phyloP scores from a whole-genome alignment of 2,113 vertebrate genomes.

The Synodontis membranacea region DNA sequence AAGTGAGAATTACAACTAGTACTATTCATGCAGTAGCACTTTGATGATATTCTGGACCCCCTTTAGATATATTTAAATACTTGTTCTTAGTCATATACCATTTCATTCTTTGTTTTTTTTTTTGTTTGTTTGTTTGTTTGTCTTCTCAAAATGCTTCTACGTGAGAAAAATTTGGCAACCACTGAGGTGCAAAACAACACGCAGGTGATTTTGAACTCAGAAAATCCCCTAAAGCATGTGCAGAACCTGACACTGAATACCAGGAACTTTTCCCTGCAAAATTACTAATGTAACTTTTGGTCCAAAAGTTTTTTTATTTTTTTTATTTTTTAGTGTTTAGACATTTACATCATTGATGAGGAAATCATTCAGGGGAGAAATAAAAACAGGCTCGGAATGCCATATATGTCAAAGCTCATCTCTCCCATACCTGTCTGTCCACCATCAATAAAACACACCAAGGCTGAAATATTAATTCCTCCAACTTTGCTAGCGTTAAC shows the following conservation, averaged over 20 bases:
- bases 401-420: not conserved
- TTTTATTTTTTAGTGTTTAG: too few relatives aligned
- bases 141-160: too few relatives aligned
- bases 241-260: not conserved
- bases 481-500: conserved; percentile 5
- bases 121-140: too few relatives aligned
- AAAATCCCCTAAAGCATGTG: too few relatives aligned
- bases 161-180: too few relatives aligned
- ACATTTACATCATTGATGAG: conserved; percentile 7
- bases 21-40: not conserved
- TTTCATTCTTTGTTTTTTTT: too few relatives aligned
- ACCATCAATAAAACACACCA: conserved; percentile 42
- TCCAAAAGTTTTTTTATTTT: not conserved
- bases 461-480: conserved; percentile 49
- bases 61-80: too few relatives aligned
- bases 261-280: not conserved
- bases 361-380: conserved; percentile 22
- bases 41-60: too few relatives aligned
- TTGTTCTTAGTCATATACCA: too few relatives aligned
- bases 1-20: too few relatives aligned
- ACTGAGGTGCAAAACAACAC: too few relatives aligned
- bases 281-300: not conserved
- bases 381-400: conserved; percentile 13
- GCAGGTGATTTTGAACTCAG: too few relatives aligned
- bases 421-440: not conserved